Conservation (phyloP, 2,113 vertebrate species). For the Anguilla japonica region DNA sequence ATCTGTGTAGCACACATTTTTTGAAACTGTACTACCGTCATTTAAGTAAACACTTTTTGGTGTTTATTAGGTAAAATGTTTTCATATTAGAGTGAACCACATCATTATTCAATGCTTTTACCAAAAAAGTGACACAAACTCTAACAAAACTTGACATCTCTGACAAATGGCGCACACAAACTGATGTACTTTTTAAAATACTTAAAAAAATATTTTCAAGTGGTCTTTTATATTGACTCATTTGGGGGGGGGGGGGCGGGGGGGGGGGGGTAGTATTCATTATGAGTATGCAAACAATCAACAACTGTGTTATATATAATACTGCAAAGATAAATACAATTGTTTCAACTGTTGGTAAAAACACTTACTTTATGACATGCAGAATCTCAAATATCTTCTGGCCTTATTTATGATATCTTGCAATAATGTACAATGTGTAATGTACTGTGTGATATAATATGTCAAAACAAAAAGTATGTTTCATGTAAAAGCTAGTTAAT, state of each 20-base stretch:
- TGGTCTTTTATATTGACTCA: conserved; percentile 7
- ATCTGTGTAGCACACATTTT: neutral
- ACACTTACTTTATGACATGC: conserved; percentile 5
- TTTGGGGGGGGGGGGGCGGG: neutral
- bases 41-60: neutral
- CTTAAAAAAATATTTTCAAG: neutral
- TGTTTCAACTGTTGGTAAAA: neutral
- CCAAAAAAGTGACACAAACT: neutral
- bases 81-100: neutral
- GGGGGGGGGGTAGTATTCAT: neutral
- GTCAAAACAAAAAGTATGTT: neutral
- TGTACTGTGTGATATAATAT: neutral
- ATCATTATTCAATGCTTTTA: neutral
- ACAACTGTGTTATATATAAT: neutral
- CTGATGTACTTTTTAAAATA: conserved; percentile 9
- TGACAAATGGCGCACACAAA: conserved; percentile 11
- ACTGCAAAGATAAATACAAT: neutral
- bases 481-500: too few relatives aligned
- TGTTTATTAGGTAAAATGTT: neutral
- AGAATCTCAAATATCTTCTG: conserved; percentile 9
- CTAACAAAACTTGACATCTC: conserved; percentile 6
- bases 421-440: conserved; percentile 20
- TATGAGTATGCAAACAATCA: conserved; percentile 4
- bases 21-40: neutral
- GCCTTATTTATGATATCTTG: neutral